These are phyloP conservation scores for Brachionus sp. DNA, from an alignment of 1,140 invertebrate genomes.

Conservation along the genomic window DNA sequence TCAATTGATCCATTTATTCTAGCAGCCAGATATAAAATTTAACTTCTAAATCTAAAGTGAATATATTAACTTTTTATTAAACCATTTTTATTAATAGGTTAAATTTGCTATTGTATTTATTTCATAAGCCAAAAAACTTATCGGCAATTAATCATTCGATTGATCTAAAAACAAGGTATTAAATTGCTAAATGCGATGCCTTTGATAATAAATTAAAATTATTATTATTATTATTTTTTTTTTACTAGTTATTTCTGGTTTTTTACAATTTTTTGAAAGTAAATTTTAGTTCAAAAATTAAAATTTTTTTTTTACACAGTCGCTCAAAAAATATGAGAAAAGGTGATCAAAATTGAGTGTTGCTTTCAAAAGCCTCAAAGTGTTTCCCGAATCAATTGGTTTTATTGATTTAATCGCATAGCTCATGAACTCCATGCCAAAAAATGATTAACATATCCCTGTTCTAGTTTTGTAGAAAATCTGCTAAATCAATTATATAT, in stretches of 20 bases:
- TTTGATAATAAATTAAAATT: no score
- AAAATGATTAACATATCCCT: background rate
- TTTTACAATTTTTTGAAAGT: no score
- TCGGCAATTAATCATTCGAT: background rate
- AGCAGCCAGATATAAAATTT: background rate
- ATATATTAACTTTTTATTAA: background rate
- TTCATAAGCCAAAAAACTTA: background rate
- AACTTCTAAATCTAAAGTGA: background rate
- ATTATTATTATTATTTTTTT: no score
- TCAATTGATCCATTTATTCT: background rate
- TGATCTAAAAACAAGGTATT: background rate
- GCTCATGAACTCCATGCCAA: background rate
- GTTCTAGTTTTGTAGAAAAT: background rate
- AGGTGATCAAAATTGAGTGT: no score
- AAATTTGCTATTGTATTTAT: background rate
- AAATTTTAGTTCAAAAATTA: no score
- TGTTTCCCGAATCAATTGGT: no score
- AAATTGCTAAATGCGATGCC: background rate
- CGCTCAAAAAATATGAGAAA: no score
- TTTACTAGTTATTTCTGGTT: no score
- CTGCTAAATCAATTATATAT: background rate
- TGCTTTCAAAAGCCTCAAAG: no score
- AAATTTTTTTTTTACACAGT: no score
- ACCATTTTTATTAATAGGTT: background rate
- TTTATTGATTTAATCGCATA: background rate